A percentile compares a stretch with the other conserved stretches of the same genome.
Evolutionary conservation across 2,113 vertebrate species (phyloP).

Genomic region (Phasianus colchicus): DNA sequence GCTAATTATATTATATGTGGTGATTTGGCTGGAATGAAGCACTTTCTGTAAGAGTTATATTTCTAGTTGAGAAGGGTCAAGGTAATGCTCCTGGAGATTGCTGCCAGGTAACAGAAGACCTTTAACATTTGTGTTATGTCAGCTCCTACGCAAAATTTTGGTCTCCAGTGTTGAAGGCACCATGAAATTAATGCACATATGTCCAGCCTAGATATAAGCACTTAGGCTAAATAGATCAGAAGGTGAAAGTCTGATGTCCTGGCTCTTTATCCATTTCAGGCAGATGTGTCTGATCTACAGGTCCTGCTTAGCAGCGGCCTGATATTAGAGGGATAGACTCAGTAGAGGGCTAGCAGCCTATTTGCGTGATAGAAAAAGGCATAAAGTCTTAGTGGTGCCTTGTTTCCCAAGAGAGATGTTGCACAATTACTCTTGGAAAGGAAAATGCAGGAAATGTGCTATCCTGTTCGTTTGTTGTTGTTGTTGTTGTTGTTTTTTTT

Average conservation of each 20-base stretch:
- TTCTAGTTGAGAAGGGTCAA: neutral
- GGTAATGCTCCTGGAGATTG: neutral
- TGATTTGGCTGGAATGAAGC: neutral
- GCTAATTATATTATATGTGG: neutral
- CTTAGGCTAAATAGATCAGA: neutral
- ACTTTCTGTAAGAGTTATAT: neutral
- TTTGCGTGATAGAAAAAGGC: neutral
- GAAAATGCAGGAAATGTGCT: accelerated
- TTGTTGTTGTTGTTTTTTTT: too few species aligned
- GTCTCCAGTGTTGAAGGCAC: neutral
- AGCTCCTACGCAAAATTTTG: neutral
- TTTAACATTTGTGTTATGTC: neutral
- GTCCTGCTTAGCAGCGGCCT: neutral
- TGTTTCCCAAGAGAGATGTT: neutral
- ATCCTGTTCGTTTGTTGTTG: neutral
- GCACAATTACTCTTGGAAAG: neutral
- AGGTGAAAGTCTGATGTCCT: neutral
- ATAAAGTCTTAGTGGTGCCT: neutral
- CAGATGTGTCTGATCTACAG: neutral
- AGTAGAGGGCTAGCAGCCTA: neutral
- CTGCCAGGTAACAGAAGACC: neutral
- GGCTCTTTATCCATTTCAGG: neutral
- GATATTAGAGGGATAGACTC: neutral
- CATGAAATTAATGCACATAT: accelerated
- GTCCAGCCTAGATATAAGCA: neutral